Evolutionary conservation across 1,140 invertebrate species (phyloP), one percentile per base, ranked within the genome.

Genomic region (Lucilia sericata): DNA sequence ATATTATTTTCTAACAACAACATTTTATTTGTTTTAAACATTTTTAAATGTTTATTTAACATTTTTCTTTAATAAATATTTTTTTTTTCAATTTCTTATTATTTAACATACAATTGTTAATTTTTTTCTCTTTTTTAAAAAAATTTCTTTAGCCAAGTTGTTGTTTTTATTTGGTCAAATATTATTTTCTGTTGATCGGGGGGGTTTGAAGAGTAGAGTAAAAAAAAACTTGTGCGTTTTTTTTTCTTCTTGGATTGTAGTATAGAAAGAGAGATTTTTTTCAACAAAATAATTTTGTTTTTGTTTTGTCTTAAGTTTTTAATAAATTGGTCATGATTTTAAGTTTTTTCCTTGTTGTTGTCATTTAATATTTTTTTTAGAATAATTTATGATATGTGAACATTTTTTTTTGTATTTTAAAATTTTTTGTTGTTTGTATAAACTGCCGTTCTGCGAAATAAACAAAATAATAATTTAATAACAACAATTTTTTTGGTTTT

Each of bases 311-410:
- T 76, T 76, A 76, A 42, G 74, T 42, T 42, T 76, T 76, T 76
- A 19, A 76, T 76, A 76, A 76, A 76, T 76, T 76, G 74, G 74
- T 76, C 74, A 76, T 76, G 74, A 76, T 76, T 36, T 74, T 21
- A 42, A 76, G 30, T 76, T 42, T 76, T 42, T 76, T 55, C 5
- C 42, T 76, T 76, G 74, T 75, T 75, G 74, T 76, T 76, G 74
- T 36, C 30, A 42, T 34, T 76, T 21, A 42, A 42, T n/a, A n/a
- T n/a, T 30, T 30, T 36, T 76, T 17, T 55, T 55, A 55, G 12
- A 55, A 55, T 55, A 55, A 55, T 55, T 55, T 17, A 42, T 76
- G 74, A 76, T 76, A 76, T 76, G 74, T 76, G 13, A 42, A 76
- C 74, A 76, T 76, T 76, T 76, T 76, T 76, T 42, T 42, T 42